Evolutionary conservation across 2,888 invertebrate species (phyloP), one percentile per base, ranked within the genome.

Genomic region (Abscondita cerata): DNA sequence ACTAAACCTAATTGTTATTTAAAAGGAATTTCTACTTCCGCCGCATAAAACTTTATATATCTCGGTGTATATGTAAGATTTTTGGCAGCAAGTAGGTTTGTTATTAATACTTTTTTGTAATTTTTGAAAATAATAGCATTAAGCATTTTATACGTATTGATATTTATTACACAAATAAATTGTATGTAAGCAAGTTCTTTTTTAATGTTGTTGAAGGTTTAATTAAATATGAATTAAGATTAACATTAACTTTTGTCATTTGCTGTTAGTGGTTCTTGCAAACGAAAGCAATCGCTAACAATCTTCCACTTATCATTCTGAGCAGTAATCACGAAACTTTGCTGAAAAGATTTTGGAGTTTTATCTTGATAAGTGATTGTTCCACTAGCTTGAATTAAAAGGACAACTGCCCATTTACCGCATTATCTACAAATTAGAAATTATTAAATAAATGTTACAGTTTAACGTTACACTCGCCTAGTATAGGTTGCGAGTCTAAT

Each of bases 221-320:
- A n/a, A n/a, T n/a, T n/a, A n/a, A n/a, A n/a, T n/a, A n/a, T n/a
- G n/a, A n/a, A n/a, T n/a, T 19, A 25, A 41, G 3, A 41, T 15
- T 12, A 13, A 41, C 41, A 13, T 41, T 38, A 38, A 38, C 12
- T n/a, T 38, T 38, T 13, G 15, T 41, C 41, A 41, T 1, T 2
- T 41, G 41, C 2, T 13, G 12, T 72, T 60, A 78, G 69, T n/a
- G 79, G 77, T 70, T 81, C 92, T 83, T 93, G 92, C 70, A 92
- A 83, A 74, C 96, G 84, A 73, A 94, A 95, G 72, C 90, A 91
- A 76, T 96, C 96, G 41, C 91, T 92, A 9, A 93, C 93, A 69
- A 97, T 92, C 81, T 96, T 96, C 96, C 96, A 96, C 76, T 95
- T 95, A 68, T 93, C 93, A 12, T 89, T 92, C 65, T 92, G 88